Conservation (phyloP, 2,113 vertebrate species). For the Emydocephalus ijimae region DNA sequence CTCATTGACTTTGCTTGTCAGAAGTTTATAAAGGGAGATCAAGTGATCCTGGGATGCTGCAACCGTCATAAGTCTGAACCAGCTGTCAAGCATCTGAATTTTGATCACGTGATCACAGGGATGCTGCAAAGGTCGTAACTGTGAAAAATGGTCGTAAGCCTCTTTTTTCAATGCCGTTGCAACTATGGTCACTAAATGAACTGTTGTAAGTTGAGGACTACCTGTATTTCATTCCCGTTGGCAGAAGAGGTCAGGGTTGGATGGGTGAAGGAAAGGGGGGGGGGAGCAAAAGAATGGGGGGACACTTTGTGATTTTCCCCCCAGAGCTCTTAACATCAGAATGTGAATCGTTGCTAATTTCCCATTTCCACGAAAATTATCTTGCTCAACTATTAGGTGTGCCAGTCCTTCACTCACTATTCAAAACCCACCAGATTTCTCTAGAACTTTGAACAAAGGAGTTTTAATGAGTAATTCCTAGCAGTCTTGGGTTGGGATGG, state of each 20-base stretch:
- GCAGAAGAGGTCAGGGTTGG: slow-evolving; percentile 37
- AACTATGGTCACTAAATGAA: neutral
- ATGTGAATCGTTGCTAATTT: slow-evolving; percentile 54
- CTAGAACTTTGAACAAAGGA: neutral
- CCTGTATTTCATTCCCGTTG: slow-evolving; percentile 42
- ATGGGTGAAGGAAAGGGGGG: neutral
- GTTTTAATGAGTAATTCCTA: neutral
- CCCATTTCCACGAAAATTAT: slow-evolving; percentile 50
- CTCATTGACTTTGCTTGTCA: neutral
- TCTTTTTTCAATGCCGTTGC: neutral
- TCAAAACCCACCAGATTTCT: neutral
- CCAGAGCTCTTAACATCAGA: slow-evolving; percentile 51
- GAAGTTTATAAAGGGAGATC: neutral
- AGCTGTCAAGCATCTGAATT: neutral
- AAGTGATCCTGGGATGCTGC: neutral
- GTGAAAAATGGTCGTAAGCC: neutral
- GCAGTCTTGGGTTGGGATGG: neutral
- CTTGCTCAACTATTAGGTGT: slow-evolving; percentile 41
- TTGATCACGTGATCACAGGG: neutral
- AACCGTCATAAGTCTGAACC: neutral
- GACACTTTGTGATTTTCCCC: slow-evolving; percentile 35
- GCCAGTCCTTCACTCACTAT: neutral
- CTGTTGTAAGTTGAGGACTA: neutral
- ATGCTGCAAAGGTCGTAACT: neutral
- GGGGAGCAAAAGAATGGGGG: neutral